Evolutionary conservation across 2,888 invertebrate genomes (phyloP).

Genomic region (Chaetogeoica ovagalla): DNA sequence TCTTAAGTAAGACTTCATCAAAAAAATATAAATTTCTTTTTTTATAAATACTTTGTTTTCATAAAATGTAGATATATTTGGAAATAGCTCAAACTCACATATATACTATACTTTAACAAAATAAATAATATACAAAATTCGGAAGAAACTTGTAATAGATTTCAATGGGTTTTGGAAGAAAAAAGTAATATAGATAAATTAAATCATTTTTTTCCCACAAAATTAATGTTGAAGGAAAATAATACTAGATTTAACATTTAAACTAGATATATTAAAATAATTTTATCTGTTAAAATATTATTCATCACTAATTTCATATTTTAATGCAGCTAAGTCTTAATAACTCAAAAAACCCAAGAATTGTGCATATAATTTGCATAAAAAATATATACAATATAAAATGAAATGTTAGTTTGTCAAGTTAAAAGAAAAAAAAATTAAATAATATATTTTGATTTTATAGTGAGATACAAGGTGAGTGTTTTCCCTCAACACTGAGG

Average conservation of each 20-base stretch:
- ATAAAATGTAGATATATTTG: neutral
- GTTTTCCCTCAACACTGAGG: neutral
- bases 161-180: neutral
- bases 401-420: too few species aligned
- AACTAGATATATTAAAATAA: too few species aligned
- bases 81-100: neutral
- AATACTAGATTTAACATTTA: too few species aligned
- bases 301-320: neutral
- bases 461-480: neutral
- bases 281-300: too few species aligned
- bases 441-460: too few species aligned
- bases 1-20: neutral
- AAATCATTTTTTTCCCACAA: neutral
- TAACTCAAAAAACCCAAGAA: neutral
- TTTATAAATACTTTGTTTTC: neutral
- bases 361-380: too few species aligned
- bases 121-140: neutral
- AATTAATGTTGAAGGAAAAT: neutral
- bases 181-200: neutral
- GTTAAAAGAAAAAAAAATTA: too few species aligned
- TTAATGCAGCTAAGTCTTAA: neutral
- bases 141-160: neutral
- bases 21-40: neutral
- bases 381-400: too few species aligned
- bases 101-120: neutral